Evolutionary conservation across 1,140 invertebrate genomes (phyloP).

Genomic region (Leptestheria dahalacensis): DNA sequence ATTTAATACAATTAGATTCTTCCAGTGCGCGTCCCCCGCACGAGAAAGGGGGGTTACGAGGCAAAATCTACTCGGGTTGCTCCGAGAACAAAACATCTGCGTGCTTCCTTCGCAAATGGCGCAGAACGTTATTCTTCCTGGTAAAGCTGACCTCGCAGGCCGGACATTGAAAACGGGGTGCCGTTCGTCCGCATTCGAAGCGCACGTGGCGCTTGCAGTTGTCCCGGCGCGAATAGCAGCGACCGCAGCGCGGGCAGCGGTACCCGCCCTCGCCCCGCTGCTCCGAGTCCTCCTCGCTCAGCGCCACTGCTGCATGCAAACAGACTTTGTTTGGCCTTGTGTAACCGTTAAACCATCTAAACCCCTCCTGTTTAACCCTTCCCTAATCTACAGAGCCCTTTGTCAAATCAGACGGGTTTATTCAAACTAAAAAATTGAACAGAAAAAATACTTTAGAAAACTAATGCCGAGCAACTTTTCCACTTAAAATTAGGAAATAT

Average conservation of each 20-base stretch:
- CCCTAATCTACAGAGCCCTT: not conserved
- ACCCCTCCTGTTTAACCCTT: not conserved
- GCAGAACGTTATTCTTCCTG: conserved; percentile 8
- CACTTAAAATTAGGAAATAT: not conserved
- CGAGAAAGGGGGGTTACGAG: too few relatives aligned
- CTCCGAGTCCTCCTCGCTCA: not conserved
- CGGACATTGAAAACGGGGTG: not conserved
- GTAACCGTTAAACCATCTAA: too few relatives aligned
- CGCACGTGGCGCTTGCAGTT: conserved; percentile 21
- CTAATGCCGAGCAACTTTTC: not conserved
- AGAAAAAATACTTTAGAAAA: too few relatives aligned
- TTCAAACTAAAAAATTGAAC: too few relatives aligned
- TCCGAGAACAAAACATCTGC: not conserved
- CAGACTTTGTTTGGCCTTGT: too few relatives aligned
- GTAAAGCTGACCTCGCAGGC: conserved; percentile 3
- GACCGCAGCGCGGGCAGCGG: conserved; percentile 20
- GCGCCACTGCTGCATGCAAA: not conserved
- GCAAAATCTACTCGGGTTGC: not conserved
- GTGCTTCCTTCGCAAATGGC: conserved; percentile 4
- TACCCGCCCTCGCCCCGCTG: not conserved
- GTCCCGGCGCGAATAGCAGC: conserved; percentile 21
- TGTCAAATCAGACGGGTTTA: too few relatives aligned
- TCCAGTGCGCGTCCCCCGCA: too few relatives aligned
- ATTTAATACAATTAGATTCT: too few relatives aligned
- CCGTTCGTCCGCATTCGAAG: conserved; percentile 20